Percentiles rank a stretch among this genome's conserved stretches.
phyloP scores from a whole-genome alignment of 1,140 invertebrate species.

The Pseudomyrmex concolor region DNA sequence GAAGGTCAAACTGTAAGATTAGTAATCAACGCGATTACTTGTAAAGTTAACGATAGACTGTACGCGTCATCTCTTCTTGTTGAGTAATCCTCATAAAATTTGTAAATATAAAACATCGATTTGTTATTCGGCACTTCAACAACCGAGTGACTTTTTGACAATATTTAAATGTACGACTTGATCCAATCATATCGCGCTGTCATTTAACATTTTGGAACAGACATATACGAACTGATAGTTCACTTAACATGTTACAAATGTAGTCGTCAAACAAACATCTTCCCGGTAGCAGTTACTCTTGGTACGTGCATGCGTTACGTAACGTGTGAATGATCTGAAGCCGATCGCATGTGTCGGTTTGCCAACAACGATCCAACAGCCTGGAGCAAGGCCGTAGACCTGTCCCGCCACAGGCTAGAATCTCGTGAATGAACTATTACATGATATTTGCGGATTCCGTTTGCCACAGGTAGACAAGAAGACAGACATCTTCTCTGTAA shows the following conservation, averaged over 20 bases:
- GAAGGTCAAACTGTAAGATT: conserved; percentile 29
- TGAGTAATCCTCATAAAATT: no score
- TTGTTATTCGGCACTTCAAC: no score
- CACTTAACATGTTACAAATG: neutral
- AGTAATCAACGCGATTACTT: no score
- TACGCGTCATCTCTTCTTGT: no score
- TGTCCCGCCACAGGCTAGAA: conserved; percentile 77
- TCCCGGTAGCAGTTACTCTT: conserved; percentile 9
- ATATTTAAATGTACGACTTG: no score
- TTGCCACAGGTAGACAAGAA: neutral
- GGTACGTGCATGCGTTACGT: conserved; percentile 41
- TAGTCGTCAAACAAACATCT: neutral
- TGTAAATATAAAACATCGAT: no score
- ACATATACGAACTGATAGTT: neutral
- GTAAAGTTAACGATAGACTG: no score
- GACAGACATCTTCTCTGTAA: neutral
- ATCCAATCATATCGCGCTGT: neutral
- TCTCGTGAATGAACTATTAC: conserved; percentile 78
- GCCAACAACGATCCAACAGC: conserved; percentile 62
- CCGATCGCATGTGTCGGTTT: conserved; percentile 44
- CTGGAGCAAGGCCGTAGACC: conserved; percentile 80
- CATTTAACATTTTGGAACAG: neutral
- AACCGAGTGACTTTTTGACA: no score
- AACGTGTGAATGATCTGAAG: conserved; percentile 49
- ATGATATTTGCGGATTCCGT: conserved; percentile 68